A percentile compares a stretch with the other conserved stretches of the same genome.
These are phyloP conservation scores for Rhingia campestris DNA, from an alignment of 2,888 invertebrate genomes.

Conservation along the genomic window DNA sequence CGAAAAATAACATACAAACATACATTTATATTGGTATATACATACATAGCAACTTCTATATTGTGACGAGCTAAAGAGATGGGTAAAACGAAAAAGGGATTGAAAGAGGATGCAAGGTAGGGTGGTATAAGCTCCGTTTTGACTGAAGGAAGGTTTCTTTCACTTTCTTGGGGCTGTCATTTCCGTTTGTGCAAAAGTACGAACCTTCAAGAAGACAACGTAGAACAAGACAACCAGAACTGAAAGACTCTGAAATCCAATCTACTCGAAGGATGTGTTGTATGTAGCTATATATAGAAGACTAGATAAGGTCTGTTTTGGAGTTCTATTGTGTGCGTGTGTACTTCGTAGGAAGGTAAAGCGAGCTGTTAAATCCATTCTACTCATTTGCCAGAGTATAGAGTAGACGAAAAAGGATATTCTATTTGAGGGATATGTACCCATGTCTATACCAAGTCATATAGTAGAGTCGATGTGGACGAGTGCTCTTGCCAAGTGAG, in stretches of 20 bases:
- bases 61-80: slow-evolving; percentile 64
- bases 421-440: slow-evolving; percentile 49
- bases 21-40: slow-evolving; percentile 5
- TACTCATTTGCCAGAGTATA: slow-evolving; percentile 66
- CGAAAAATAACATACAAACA: slow-evolving; percentile 58
- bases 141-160: slow-evolving; percentile 80
- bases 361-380: slow-evolving; percentile 64
- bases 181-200: slow-evolving; percentile 68
- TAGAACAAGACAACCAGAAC: slow-evolving; percentile 73
- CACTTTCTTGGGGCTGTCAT: slow-evolving; percentile 77
- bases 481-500: slow-evolving; percentile 28
- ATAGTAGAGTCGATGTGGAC: slow-evolving; percentile 31
- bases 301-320: not conserved
- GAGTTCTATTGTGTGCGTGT: slow-evolving; percentile 20
- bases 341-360: slow-evolving; percentile 1
- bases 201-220: slow-evolving; percentile 70
- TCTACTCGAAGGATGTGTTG: slow-evolving; percentile 65
- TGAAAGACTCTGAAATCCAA: slow-evolving; percentile 73
- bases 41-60: not conserved
- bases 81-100: slow-evolving; percentile 45
- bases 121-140: slow-evolving; percentile 53
- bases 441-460: slow-evolving; percentile 33
- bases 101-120: slow-evolving; percentile 11
- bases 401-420: slow-evolving; percentile 70
- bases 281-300: not conserved